Conservation (phyloP, 2,888 invertebrate species). For the Dryomyza anilis region DNA sequence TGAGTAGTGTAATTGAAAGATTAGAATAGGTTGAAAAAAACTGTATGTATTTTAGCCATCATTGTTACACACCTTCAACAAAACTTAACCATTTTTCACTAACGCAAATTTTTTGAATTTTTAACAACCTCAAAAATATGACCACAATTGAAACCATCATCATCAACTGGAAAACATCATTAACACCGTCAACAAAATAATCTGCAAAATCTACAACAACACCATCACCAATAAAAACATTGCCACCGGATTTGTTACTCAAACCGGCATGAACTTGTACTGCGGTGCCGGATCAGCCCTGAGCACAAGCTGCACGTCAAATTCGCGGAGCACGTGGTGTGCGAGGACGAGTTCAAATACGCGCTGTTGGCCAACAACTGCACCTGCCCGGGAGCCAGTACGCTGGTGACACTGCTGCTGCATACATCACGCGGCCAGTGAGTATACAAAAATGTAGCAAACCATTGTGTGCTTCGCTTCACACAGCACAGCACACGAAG, state of each 20-base stretch:
- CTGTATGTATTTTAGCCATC: not conserved
- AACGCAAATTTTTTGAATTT: not conserved
- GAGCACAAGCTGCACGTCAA: conserved; percentile 99
- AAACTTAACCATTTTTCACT: not conserved
- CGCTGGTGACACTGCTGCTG: conserved; percentile 90
- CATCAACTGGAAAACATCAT: not conserved
- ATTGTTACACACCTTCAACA: not conserved
- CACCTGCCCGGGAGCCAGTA: conserved; percentile 96
- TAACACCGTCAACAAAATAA: not conserved
- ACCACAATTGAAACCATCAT: too few species aligned
- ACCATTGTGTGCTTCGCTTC: too few species aligned
- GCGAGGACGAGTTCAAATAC: conserved; percentile 99
- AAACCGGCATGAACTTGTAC: too few species aligned
- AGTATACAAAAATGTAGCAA: too few species aligned
- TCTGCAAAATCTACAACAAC: not conserved
- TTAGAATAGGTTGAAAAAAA: too few species aligned
- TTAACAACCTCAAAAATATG: too few species aligned
- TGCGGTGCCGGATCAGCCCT: conserved; percentile 68
- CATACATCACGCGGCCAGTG: conserved; percentile 98
- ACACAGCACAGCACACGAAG: too few species aligned
- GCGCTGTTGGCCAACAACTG: conserved; percentile 97
- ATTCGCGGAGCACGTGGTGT: conserved; percentile 97
- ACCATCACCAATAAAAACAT: not conserved
- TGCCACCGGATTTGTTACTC: too few species aligned
- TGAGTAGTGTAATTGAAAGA: too few species aligned